These are phyloP conservation scores for Lucinisca nassula DNA, from an alignment of 2,888 invertebrate genomes.

Conservation along the genomic window DNA sequence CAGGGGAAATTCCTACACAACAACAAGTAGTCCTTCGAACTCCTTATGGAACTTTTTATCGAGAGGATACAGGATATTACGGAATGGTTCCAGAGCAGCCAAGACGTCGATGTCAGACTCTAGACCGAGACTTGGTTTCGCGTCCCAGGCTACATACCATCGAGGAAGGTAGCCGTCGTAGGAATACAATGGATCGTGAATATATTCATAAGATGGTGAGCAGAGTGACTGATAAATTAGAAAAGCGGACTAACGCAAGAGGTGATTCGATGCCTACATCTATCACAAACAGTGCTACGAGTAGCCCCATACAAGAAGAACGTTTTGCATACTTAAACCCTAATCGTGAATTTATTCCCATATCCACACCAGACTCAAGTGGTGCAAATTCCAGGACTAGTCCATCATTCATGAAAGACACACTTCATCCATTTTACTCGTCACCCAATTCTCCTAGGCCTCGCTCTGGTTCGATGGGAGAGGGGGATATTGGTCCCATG, in stretches of 20 bases:
- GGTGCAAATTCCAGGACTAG: constrained; percentile 77
- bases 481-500: constrained; percentile 78
- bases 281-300: constrained; percentile 79
- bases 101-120: constrained; percentile 81
- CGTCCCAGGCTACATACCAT: constrained; percentile 82
- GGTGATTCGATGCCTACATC: constrained; percentile 83
- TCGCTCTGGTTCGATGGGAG: constrained; percentile 81
- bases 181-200: constrained; percentile 83
- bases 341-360: constrained; percentile 79
- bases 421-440: constrained; percentile 74
- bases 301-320: constrained; percentile 83
- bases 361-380: constrained; percentile 76
- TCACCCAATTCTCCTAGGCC: constrained; percentile 77
- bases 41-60: constrained; percentile 84
- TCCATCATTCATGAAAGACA: constrained; percentile 74
- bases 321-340: constrained; percentile 70
- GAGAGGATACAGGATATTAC: constrained; percentile 80
- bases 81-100: constrained; percentile 82
- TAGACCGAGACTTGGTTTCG: constrained; percentile 81
- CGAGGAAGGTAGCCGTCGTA: constrained; percentile 80
- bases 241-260: constrained; percentile 72
- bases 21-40: constrained; percentile 83
- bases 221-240: constrained; percentile 79
- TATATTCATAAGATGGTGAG: constrained; percentile 83
- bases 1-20: constrained; percentile 63